Evolutionary conservation across 35 echinoderm and acorn worm genomes (phyloP), one percentile per base, ranked within the genome.

Genomic region (Diadema setosum): DNA sequence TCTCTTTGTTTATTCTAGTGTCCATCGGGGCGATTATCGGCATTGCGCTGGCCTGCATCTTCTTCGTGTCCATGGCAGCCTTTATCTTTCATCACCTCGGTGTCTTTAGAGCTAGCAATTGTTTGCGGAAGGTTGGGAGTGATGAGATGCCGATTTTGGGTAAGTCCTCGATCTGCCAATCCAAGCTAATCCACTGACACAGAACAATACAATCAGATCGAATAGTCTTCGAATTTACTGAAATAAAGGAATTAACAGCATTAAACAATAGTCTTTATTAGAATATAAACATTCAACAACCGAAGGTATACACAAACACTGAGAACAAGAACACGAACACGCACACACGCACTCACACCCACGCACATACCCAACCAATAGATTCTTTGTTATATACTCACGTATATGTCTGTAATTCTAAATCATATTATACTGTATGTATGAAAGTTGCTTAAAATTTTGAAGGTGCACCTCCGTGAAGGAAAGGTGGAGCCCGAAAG

Each of bases 121-220:
- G 73, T 78, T 23, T 78, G 30, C 29, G 73, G 3, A 17, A 78
- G 44, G 73, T 41, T 21, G n/a, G 73, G 40, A 78, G 73, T 36
- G 73, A 78, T 17, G 73, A 78, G 40, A 78, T 78, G 73, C 73
- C 73, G 44, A 78, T 78, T 44, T 36, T 78, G 9, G 73, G 73
- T 78, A 78, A 36, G 73, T 67, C 17, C 37, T 32, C n/a, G n/a
- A 55, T 0, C 14, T 16, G 49, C 14, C 1, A 55, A 55, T 55
- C 21, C 49, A 55, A 1, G 49, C 49, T 21, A 2, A 16, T 55
- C 21, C 0, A 55, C 21, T 55, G 49, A 21, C 14, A 21, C 14
- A 55, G 49, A 12, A 1, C 21, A 55, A 55, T 55, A 55, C 21
- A 55, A 55, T 55, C 14, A 16, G 14, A 55, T 55, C 49, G 21